Evolutionary conservation across 2,888 invertebrate species (phyloP).

Genomic region (Plebejus argus): DNA sequence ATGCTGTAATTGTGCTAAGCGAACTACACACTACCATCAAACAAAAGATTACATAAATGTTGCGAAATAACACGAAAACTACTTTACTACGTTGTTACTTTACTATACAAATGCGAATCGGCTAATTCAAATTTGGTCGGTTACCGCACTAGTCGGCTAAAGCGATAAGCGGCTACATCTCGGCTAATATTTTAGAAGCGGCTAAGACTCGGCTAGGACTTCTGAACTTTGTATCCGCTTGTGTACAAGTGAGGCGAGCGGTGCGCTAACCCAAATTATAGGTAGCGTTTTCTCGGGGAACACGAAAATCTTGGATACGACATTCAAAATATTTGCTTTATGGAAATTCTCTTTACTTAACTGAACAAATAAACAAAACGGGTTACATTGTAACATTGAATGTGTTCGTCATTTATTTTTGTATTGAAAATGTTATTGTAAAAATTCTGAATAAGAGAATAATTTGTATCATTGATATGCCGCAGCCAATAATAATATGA

Average conservation of each 20-base stretch:
- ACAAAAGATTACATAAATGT: constrained; percentile 54
- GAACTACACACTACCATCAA: constrained; percentile 55
- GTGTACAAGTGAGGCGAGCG: constrained; percentile 66
- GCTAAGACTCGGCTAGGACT: constrained; percentile 56
- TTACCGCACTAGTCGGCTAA: constrained; percentile 73
- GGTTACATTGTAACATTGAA: background rate
- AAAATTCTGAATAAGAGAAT: background rate
- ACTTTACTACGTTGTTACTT: constrained; percentile 30
- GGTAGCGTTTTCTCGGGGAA: constrained; percentile 55
- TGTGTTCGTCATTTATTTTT: background rate
- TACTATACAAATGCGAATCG: constrained; percentile 29
- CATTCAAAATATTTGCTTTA: constrained; percentile 12
- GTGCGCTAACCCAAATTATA: constrained; percentile 74
- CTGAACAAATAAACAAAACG: constrained; percentile 22
- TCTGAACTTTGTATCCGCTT: constrained; percentile 63
- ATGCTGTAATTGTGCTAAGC: constrained; percentile 71
- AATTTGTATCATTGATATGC: background rate
- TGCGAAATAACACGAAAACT: constrained; percentile 45
- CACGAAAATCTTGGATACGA: constrained; percentile 55
- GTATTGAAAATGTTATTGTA: background rate
- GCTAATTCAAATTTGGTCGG: constrained; percentile 43
- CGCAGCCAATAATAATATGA: background rate
- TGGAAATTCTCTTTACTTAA: background rate
- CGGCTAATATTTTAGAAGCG: constrained; percentile 52
- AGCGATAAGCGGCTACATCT: constrained; percentile 72